Evolutionary conservation across 2,113 vertebrate genomes (phyloP).

Genomic region (Pollimyrus isidori): DNA sequence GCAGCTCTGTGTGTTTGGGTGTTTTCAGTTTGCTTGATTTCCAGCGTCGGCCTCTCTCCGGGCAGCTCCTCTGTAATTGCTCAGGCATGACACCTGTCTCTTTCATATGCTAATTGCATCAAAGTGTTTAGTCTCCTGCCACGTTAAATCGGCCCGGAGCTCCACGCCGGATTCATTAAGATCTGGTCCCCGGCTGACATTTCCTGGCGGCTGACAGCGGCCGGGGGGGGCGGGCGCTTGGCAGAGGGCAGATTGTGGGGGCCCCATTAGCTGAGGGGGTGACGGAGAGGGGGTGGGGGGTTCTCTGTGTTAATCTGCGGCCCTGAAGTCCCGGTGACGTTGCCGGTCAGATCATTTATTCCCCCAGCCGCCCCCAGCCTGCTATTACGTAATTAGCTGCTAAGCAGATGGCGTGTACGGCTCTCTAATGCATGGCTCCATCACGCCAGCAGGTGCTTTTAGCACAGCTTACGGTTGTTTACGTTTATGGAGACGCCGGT

Average conservation of each 20-base stretch:
- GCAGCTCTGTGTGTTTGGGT: neutral
- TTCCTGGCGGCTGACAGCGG: constrained; percentile 5
- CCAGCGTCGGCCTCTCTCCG: neutral
- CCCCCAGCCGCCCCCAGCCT: neutral
- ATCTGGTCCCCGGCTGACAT: constrained; percentile 13
- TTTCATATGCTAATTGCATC: constrained; percentile 20
- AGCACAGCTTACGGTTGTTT: neutral
- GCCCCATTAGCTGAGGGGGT: neutral
- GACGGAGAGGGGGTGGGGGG: neutral
- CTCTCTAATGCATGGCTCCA: neutral
- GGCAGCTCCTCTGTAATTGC: constrained; percentile 12
- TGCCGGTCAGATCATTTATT: neutral
- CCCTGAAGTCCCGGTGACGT: neutral
- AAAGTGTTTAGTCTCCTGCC: constrained; percentile 14
- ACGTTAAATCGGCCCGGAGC: constrained; percentile 4
- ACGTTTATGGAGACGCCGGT: neutral
- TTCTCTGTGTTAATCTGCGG: neutral
- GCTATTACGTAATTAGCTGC: neutral
- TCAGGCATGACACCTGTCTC: constrained; percentile 5
- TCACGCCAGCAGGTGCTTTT: neutral
- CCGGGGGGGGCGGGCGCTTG: neutral
- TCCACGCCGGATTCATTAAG: constrained; percentile 15
- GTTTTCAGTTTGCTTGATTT: neutral
- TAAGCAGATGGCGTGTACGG: neutral
- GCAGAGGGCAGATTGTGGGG: neutral